Evolutionary conservation across 2,113 vertebrate species (phyloP), one percentile per base, ranked within the genome.

Genomic region (Ciconia boyciana): DNA sequence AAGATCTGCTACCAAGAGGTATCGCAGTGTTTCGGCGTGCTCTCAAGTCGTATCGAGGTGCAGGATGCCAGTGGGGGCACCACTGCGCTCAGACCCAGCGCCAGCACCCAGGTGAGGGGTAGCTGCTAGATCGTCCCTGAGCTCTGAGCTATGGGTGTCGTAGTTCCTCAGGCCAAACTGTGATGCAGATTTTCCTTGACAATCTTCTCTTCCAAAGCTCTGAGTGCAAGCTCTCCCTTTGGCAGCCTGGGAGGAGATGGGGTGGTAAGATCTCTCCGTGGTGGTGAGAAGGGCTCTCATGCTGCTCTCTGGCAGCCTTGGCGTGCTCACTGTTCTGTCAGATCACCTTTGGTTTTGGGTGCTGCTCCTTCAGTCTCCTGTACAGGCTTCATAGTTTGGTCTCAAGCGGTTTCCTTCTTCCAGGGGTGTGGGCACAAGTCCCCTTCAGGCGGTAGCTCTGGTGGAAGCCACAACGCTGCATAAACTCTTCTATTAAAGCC

Each of bases 1-100:
- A 99, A 99, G 90, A 99, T 99, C 98, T 99, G 99, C 90, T 99
- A 99, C 94, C 99, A 99, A 83, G 99, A 99, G 96, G 98, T 99
- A 8, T 99, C 99, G 4, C 99, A 99, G 97, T 99, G 99, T 95
- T 99, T 99, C 0, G 99, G 99, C 5, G 99, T 99, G 52, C 98
- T 99, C 46, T 99, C 99, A 8, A 99, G 99, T 96, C 98, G 99
- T 16, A 99, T 99, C 1, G 99, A 99, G 97, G 99, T 99, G 95
- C 99, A 99, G 95, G 99, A 99, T 58, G 98, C 98, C 16, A 99
- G 99, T 2, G 99, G 99, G 25, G 98, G 99, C 77, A 99, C 99
- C 11, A 99, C 99, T 4, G 99, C 98, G 0, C 98, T 99, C 46
- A 98, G 99, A 70, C 99, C 99, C 93, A 99, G 99, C 2, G 99